phyloP scores from a whole-genome alignment of 1,140 invertebrate genomes.

The Zaprionus davidi region DNA sequence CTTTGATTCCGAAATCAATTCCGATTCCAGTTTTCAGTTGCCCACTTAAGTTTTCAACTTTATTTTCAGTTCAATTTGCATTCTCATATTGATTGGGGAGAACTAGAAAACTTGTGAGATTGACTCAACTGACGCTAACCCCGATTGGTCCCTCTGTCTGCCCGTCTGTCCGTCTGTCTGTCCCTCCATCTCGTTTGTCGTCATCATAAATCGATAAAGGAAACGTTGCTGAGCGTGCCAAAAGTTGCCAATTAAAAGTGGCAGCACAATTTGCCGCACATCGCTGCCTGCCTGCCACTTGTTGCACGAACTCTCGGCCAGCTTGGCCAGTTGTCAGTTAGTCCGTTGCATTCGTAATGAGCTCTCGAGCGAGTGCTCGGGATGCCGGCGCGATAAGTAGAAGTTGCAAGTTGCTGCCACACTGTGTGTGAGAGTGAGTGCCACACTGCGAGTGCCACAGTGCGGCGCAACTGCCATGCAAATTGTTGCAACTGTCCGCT shows the following conservation, averaged over 20 bases:
- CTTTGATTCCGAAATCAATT: slow-evolving; percentile 21
- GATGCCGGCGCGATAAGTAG: slow-evolving; percentile 45
- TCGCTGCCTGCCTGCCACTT: slow-evolving; percentile 49
- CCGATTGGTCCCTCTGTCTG: not conserved
- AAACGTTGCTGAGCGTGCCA: slow-evolving; percentile 59
- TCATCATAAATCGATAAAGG: slow-evolving; percentile 62
- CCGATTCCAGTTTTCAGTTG: slow-evolving; percentile 33
- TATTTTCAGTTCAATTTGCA: slow-evolving; percentile 63
- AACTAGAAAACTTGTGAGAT: slow-evolving; percentile 29
- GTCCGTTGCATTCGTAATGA: slow-evolving; percentile 74
- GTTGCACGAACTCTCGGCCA: slow-evolving; percentile 38
- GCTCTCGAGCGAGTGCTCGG: slow-evolving; percentile 32
- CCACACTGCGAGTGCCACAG: slow-evolving; percentile 14
- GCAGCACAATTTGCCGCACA: slow-evolving; percentile 47
- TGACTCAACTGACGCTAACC: not conserved
- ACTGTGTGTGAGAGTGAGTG: not conserved
- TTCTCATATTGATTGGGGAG: slow-evolving; percentile 59
- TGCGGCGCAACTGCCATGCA: slow-evolving; percentile 37
- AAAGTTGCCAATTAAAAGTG: slow-evolving; percentile 74
- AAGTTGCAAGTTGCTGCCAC: not conserved
- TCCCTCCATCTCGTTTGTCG: not conserved
- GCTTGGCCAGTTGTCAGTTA: slow-evolving; percentile 22
- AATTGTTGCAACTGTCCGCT: slow-evolving; percentile 49
- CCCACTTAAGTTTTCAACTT: slow-evolving; percentile 30
- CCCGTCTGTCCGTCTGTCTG: not conserved